A percentile compares a stretch with the other conserved stretches of the same genome.
Conservation (phyloP, 1,140 invertebrate species). For the Hypothenemus hampei region DNA sequence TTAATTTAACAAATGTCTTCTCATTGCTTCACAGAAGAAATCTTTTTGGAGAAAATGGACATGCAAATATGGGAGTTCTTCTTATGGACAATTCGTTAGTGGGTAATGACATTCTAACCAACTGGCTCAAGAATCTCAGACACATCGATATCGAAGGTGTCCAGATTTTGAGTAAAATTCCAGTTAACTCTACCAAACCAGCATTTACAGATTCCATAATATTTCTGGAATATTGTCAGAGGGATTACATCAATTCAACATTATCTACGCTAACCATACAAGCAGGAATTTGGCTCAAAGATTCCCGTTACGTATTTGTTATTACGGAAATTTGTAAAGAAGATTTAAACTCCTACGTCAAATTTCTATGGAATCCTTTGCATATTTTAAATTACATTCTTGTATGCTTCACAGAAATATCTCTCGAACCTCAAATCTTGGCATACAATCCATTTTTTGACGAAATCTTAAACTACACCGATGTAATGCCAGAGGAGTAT, state of each 20-base stretch:
- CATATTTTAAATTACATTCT: not conserved
- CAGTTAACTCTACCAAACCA: not conserved
- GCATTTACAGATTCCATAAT: slow-evolving; percentile 5
- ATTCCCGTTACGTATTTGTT: slow-evolving; percentile 1
- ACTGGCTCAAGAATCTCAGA: not conserved
- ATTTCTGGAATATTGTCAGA: not conserved
- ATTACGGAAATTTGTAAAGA: not conserved
- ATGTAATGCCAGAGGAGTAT: not conserved
- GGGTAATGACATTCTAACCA: slow-evolving; percentile 1
- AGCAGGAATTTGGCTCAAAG: slow-evolving; percentile 1
- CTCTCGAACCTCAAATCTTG: not conserved
- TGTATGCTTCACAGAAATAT: not conserved
- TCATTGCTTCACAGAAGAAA: too few species aligned
- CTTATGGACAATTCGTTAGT: too few species aligned
- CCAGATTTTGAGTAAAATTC: not conserved
- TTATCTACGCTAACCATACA: not conserved
- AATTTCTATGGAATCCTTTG: not conserved
- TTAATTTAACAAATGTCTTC: too few species aligned
- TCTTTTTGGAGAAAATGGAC: too few species aligned
- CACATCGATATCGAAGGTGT: not conserved
- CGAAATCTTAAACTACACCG: not conserved
- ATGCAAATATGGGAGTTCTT: not conserved
- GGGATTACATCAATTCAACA: not conserved
- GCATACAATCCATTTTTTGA: slow-evolving; percentile 2
- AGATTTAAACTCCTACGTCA: not conserved